Evolutionary conservation across 2,888 invertebrate genomes (phyloP), one percentile per base, ranked within the genome.

Genomic region (Cerceris rybyensis): DNA sequence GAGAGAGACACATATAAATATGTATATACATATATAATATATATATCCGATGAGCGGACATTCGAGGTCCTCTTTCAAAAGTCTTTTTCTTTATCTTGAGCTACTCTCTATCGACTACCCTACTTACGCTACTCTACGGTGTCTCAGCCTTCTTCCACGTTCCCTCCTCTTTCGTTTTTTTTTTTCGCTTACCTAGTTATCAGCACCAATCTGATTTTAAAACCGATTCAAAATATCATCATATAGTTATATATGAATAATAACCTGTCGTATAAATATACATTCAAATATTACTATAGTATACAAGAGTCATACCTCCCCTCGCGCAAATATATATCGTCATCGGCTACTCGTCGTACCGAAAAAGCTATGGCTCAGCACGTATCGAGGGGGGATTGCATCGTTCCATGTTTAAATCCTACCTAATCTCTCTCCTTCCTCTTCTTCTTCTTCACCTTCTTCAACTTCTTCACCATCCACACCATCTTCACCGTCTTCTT

Each of bases 141-240:
- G 91, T 92, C 91, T 92, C 92, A 92, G 92, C 92, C 92, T 92
- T 92, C 91, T 90, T 91, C 89, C 89, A 89, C 91, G 87, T 90
- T 91, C 89, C 91, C 91, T 90, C 90, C 90, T 86, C 88, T 84
- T 83, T 86, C 85, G 81, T 79, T 83, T 81, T 50, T 28, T 79
- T 83, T 81, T 50, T 28, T 28, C 28, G 82, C 85, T 86, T 87
- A 86, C 75, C 80, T 87, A 86, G 73, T 89, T 89, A 90, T 92
- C 92, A 92, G 92, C 92, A 92, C 92, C 92, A 92, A 91, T 92
- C 90, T 90, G 91, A 91, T 92, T 89, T 89, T 88, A 89, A 90
- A 91, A 90, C 89, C 90, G 91, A 91, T 86, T 91, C 88, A 91
- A 92, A 91, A 91, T 91, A 92, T 90, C 88, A 84, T 91, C 89